Base-by-base conservation (phyloP, 2,888 invertebrate species). In the Catocala fraxini region DNA sequence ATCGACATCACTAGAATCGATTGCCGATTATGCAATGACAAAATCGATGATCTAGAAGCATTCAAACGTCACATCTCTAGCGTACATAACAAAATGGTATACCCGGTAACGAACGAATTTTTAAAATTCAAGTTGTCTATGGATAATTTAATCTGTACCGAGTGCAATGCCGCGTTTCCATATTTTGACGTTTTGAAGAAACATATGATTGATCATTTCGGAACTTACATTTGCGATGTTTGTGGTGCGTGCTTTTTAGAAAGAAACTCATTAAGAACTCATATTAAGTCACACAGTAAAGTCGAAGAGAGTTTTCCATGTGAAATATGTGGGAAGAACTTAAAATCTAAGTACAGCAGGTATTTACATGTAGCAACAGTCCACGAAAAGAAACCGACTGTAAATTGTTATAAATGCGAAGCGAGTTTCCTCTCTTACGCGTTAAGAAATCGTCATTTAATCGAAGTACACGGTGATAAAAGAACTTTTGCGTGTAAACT, bases 171-270 rank as follows among this genome's bases (percentile, higher is more conserved):
- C 70, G 85, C 70, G 0, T 95, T 87, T 73, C 63, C 63, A 1
- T 63, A 63, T 59, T 90, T 92, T 46, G 91, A 92, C 63, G 83
- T 85, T 5, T 67, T 93, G 15, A 90, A 89, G 39, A 90, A 92
- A 66, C 90, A 92, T 49, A 92, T 91, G 92, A 85, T 89, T 0
- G 89, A 89, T 0, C 93, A 92, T 62, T 92, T 93, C 6, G 91
- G 91, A 0, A 91, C 90, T 0, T 89, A 77, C 0, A 89, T 90
- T 0, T 94, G 94, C 46, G 92, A 93, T 13, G 80, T 91, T 0
- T 93, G 93, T 48, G 91, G 93, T 0, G 93, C 93, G 0, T 89
- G 92, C 9, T 95, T 95, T 51, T 73, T 94, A 0, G 94, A 94
- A 59, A 87, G 89, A 1, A 86, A 90, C 0, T 94, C 94, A 0